Base-by-base conservation (phyloP, 1,140 invertebrate genomes). In the Laodelphax striatellus region DNA sequence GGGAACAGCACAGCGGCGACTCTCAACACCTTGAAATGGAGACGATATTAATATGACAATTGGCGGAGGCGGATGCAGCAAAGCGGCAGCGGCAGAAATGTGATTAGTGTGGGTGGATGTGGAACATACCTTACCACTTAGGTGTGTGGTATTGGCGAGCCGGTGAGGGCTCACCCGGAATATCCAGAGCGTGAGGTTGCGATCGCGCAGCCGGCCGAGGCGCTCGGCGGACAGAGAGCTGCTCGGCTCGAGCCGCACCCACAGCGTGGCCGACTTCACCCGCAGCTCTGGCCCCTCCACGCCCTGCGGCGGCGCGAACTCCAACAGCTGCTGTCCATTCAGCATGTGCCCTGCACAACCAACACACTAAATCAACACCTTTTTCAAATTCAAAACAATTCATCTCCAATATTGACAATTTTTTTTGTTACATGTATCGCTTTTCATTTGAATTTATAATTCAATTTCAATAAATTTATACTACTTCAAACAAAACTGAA, bases 261-360 rank as follows among this genome's bases (percentile, higher is more conserved):
- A 88, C 52, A 91, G 75, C 41, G 82, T 82, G 1, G 88, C 88
- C 38, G 81, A 78, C 60, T 84, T 86, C 55, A 90, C 86, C 58
- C 78, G 76, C 17, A 86, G 71, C 55, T 85, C 80, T 56, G 66
- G 21, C 38, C 69, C 68, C 34, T 64, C 69, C 42, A 63, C 60
- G 17, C 62, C 59, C 42, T 77, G 75, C 53, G 77, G 80, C 66
- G 86, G 84, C 60, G 80, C 82, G 74, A 94, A 93, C 72, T 93
- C 88, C 55, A 94, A 76, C 57, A 93, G 76, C 24, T 85, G 82
- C 70, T 93, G 90, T 6, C 88, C 86, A 70, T 92, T 92, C 61
- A 90, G 74, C 66, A 82, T 82, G 63, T 82, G 79, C 69, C 90
- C 90, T 92, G 77, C 54, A 78, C n/a, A 79, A 14, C 24, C 22